These are phyloP conservation scores for Tyrophagus putrescentiae DNA, from an alignment of 1,140 invertebrate species.

Conservation along the genomic window DNA sequence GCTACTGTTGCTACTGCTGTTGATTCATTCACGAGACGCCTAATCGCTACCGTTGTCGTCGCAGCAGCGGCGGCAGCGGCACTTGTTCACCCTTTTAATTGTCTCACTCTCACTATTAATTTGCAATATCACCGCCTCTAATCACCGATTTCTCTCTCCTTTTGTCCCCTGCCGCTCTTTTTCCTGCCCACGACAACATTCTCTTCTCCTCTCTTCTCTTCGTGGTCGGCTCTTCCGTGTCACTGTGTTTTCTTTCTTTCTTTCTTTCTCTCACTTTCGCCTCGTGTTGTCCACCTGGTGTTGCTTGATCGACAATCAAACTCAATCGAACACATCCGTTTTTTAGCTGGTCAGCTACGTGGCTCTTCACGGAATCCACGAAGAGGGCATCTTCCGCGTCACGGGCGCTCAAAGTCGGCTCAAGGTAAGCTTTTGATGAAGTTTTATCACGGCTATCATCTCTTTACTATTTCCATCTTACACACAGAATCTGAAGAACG, in stretches of 20 bases:
- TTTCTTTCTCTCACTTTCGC: neutral
- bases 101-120: no score
- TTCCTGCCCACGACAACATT: no score
- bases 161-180: no score
- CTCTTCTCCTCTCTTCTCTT: neutral
- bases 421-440: constrained; percentile 17
- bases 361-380: neutral
- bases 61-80: no score
- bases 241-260: neutral
- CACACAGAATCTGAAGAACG: neutral
- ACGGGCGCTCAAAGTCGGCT: neutral
- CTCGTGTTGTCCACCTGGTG: no score
- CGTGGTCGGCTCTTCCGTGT: neutral
- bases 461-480: neutral
- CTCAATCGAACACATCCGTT: no score
- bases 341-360: constrained; percentile 1
- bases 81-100: no score
- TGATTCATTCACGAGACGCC: no score
- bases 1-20: no score
- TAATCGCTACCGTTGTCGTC: no score
- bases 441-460: neutral
- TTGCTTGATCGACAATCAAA: neutral
- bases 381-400: constrained; percentile 9
- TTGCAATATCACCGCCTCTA: neutral
- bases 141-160: neutral